These are phyloP conservation scores for Dipus sagitta DNA, from an alignment of 2,797 vertebrate species.

Conservation along the genomic window DNA sequence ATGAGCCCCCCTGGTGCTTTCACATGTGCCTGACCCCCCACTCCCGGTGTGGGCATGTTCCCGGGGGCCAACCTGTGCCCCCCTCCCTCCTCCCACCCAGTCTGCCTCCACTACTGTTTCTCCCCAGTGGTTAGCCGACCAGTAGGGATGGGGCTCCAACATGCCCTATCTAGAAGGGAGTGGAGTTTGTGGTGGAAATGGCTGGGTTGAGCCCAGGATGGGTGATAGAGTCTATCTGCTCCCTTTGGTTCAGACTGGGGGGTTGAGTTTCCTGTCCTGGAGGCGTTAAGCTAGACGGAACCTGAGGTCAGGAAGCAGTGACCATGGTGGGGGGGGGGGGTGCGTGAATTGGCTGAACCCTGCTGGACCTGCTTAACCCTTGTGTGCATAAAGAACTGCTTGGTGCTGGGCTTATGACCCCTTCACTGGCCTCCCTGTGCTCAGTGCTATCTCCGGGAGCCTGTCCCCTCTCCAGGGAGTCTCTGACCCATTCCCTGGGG, in stretches of 20 bases:
- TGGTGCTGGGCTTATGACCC: neutral
- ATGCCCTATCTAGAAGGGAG: neutral
- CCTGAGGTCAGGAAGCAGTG: neutral
- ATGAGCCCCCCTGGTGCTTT: neutral
- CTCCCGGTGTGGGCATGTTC: neutral
- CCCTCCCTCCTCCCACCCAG: no score
- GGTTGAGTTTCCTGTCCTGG: neutral
- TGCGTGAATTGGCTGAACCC: no score
- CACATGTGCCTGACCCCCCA: no score
- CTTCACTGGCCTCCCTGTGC: rapidly evolving
- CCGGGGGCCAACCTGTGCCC: neutral
- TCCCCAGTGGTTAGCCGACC: neutral
- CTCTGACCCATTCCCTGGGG: neutral
- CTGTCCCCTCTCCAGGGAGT: neutral
- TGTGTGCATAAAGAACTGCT: no score
- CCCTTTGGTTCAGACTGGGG: neutral
- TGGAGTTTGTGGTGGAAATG: no score
- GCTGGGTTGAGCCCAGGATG: neutral
- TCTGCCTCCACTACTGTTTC: neutral
- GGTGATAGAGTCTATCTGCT: neutral
- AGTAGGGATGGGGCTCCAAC: neutral
- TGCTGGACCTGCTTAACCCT: neutral
- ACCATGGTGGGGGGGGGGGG: neutral
- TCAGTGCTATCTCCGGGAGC: neutral
- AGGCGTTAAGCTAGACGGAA: neutral